Percentiles rank a stretch among this genome's conserved stretches.
Evolutionary conservation across 2,888 invertebrate genomes (phyloP).

Genomic region (Drosophila melanosoma): DNA sequence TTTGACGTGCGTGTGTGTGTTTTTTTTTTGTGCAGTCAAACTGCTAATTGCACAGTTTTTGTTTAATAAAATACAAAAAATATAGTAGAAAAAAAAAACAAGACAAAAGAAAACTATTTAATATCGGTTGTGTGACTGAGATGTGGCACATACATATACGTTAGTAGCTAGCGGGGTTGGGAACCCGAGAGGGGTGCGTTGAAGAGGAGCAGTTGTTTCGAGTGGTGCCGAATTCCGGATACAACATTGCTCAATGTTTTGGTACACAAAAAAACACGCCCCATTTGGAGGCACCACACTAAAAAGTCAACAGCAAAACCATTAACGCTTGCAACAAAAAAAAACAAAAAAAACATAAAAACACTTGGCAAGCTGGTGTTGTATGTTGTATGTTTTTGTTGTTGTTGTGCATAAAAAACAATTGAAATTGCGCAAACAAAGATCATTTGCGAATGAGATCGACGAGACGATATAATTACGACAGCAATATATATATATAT

Average conservation of each 20-base stretch:
- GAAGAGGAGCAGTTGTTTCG: neutral
- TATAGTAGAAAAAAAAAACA: conserved; percentile 14
- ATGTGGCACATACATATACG: neutral
- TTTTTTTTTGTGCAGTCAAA: conserved; percentile 28
- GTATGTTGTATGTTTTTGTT: conserved; percentile 22
- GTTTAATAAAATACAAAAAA: conserved; percentile 52
- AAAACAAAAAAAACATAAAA: conserved; percentile 18
- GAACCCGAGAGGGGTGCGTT: neutral
- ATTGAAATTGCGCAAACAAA: conserved; percentile 79
- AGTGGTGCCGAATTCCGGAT: conserved; percentile 37
- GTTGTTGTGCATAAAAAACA: conserved; percentile 62
- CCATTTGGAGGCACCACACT: conserved; percentile 52
- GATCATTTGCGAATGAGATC: conserved; percentile 75
- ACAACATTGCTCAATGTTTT: conserved; percentile 62
- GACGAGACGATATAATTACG: conserved; percentile 67
- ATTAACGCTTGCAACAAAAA: conserved; percentile 61
- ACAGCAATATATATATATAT: conserved; percentile 14
- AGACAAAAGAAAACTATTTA: conserved; percentile 53
- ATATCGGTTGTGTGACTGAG: conserved; percentile 28
- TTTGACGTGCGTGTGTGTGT: conserved; percentile 8
- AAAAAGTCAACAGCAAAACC: conserved; percentile 69
- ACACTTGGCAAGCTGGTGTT: conserved; percentile 54
- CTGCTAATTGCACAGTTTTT: conserved; percentile 69
- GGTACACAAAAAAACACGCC: conserved; percentile 68
- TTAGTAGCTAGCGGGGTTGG: neutral